Evolutionary conservation across 2,797 vertebrate genomes (phyloP).

Genomic region (Microctenopoma stevenorrisi): DNA sequence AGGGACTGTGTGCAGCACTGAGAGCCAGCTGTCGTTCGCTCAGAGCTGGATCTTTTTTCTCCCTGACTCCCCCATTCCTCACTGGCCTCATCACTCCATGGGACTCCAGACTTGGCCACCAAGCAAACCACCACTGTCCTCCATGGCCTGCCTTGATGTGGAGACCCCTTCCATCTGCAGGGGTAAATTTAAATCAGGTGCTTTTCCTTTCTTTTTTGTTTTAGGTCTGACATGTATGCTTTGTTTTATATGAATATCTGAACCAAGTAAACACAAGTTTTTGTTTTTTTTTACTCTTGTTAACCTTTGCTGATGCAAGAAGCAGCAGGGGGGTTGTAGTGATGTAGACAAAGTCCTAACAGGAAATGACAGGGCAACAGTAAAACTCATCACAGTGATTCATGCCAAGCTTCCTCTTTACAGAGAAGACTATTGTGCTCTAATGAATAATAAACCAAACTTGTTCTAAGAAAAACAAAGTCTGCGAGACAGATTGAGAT

Average conservation of each 20-base stretch:
- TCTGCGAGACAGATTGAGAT: not conserved
- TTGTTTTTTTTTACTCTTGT: constrained; percentile 9
- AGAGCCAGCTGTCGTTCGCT: constrained; percentile 60
- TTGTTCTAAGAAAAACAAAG: not conserved
- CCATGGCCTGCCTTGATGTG: constrained; percentile 85
- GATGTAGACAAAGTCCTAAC: constrained; percentile 37
- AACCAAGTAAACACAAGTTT: not conserved
- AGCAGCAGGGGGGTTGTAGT: constrained; percentile 15
- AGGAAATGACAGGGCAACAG: constrained; percentile 66
- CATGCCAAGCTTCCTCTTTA: constrained; percentile 39
- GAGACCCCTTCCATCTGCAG: constrained; percentile 83
- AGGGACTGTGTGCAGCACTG: constrained; percentile 59
- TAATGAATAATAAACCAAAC: constrained; percentile 16
- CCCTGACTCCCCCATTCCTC: constrained; percentile 51
- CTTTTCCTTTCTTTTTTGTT: constrained; percentile 26
- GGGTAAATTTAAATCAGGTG: constrained; percentile 70
- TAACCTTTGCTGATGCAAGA: constrained; percentile 17
- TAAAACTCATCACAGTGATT: constrained; percentile 52
- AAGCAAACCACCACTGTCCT: constrained; percentile 64
- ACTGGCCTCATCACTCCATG: constrained; percentile 77
- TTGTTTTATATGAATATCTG: constrained; percentile 2
- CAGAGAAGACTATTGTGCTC: constrained; percentile 33
- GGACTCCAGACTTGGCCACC: constrained; percentile 81
- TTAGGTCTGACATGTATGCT: constrained; percentile 7
- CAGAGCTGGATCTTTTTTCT: constrained; percentile 64